Evolutionary conservation across 2,113 vertebrate genomes (phyloP).

Genomic region (Rhadina sibilatrix): DNA sequence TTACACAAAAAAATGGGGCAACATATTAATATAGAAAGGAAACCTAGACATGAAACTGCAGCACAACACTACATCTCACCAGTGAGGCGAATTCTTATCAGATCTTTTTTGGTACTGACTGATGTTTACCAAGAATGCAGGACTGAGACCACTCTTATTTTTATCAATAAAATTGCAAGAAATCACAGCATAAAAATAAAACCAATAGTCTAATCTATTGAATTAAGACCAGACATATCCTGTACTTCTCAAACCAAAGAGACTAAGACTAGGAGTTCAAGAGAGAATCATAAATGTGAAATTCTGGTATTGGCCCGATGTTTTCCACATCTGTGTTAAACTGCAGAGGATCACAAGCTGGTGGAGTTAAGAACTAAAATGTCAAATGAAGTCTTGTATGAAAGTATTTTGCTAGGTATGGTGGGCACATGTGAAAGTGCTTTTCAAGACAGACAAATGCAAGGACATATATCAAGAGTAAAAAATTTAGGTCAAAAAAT

Average conservation of each 20-base stretch:
- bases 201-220: neutral
- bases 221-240: neutral
- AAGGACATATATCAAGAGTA: neutral
- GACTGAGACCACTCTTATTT: neutral
- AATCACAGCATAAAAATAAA: neutral
- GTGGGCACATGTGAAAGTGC: neutral
- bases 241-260: neutral
- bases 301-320: neutral
- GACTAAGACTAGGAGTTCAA: neutral
- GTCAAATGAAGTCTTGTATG: neutral
- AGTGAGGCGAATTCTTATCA: neutral
- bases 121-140: neutral
- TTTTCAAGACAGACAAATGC: neutral
- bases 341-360: neutral
- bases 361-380: neutral
- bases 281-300: neutral
- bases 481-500: neutral
- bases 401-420: neutral
- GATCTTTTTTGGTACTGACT: neutral
- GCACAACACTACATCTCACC: neutral
- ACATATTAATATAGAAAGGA: neutral
- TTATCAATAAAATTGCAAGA: neutral
- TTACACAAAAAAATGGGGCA: neutral
- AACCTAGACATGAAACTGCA: neutral
- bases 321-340: neutral